Evolutionary conservation across 2,888 invertebrate species (phyloP).

Genomic region (Bembecia ichneumoniformis): DNA sequence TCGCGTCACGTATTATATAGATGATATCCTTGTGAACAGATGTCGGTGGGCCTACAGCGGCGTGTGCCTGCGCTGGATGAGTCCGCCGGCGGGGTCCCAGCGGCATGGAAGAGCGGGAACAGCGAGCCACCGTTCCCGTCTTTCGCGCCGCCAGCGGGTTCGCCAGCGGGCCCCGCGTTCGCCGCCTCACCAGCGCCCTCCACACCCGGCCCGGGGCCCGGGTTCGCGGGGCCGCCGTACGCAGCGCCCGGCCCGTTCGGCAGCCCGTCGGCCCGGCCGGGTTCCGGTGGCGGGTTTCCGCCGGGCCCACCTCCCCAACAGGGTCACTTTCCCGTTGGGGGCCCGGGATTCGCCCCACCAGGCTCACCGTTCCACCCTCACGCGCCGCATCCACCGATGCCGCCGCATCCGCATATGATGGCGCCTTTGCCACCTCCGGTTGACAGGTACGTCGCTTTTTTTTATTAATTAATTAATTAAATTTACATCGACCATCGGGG

Average conservation of each 20-base stretch:
- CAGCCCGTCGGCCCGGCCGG: slow-evolving; percentile 78
- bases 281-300: slow-evolving; percentile 87
- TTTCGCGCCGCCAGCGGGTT: slow-evolving; percentile 84
- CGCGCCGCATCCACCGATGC: slow-evolving; percentile 89
- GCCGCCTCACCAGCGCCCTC: slow-evolving; percentile 79
- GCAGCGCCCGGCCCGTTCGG: slow-evolving; percentile 77
- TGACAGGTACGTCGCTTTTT: slow-evolving; percentile 74
- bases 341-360: slow-evolving; percentile 81
- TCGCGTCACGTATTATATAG: not conserved
- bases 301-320: slow-evolving; percentile 78
- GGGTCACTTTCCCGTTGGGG: slow-evolving; percentile 76
- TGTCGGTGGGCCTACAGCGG: slow-evolving; percentile 87
- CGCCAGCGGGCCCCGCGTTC: slow-evolving; percentile 79
- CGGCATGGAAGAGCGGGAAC: slow-evolving; percentile 81
- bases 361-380: slow-evolving; percentile 87
- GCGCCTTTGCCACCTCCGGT: slow-evolving; percentile 81
- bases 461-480: too few species aligned
- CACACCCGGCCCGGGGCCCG: slow-evolving; percentile 81
- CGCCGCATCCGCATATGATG: slow-evolving; percentile 75
- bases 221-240: slow-evolving; percentile 77
- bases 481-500: too few species aligned
- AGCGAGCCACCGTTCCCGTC: slow-evolving; percentile 78
- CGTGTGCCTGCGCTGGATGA: slow-evolving; percentile 75
- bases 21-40: slow-evolving; percentile 28
- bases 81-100: slow-evolving; percentile 55